Base-by-base conservation (phyloP, 2,888 invertebrate species). In the Nomada ferruginata region DNA sequence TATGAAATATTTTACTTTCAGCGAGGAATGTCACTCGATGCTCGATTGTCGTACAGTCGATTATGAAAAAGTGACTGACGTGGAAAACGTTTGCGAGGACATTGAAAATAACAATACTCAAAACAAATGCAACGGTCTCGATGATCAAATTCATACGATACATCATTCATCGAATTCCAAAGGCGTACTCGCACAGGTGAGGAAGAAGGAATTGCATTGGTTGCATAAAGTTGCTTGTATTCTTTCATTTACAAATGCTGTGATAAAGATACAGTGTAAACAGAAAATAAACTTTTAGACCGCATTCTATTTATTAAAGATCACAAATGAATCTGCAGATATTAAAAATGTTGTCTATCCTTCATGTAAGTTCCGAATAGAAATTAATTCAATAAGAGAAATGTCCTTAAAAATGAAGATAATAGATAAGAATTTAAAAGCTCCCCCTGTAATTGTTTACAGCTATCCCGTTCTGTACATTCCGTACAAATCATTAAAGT, bases 181-280 rank as follows among this genome's bases (percentile, higher is more conserved):
- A 70, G 92, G 92, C 26, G 87, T 91, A 44, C 78, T 91, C 42
- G 92, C 92, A 18, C 92, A 92, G 90, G 92, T 92, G 65, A 87
- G 85, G 72, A 20, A 60, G 44, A 36, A 15, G 57, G n/a, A 20
- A 26, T 15, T 64, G 10, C 3, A 15, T 5, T 26, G 26, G 26
- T 26, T 26, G 26, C 26, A 26, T 26, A 18, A 18, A 50, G n/a
- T 13, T n/a, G 2, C 15, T 26, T 20, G n/a, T 3, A 11, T 44
- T 5, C 0, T 44, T 44, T 44, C 44, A 47, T 47, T 47, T 47
- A 47, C 3, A 15, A 47, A 11, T 47, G 13, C 47, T 2, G 47
- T 13, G 10, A 13, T 47, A 47, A 47, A 13, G 13, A 47, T 47
- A 2, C 47, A 47, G 10, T 47, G 7, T 13, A 47, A 47, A 47